A percentile compares a stretch with the other conserved stretches of the same genome.
Conservation (phyloP, 1,140 invertebrate genomes). For the Calephelis virginiensis region DNA sequence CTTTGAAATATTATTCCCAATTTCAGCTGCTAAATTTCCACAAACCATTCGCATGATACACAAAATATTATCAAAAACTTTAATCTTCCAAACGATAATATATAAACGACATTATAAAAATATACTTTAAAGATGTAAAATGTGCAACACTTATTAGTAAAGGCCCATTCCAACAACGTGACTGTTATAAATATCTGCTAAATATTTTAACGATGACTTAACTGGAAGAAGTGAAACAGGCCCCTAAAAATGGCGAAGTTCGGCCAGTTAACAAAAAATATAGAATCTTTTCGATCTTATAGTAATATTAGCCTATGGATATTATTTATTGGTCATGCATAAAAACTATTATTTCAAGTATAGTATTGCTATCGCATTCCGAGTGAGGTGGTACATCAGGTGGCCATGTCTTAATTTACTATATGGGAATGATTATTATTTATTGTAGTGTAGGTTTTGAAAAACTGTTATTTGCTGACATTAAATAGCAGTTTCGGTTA, state of each 20-base stretch:
- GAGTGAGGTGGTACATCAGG: too few relatives aligned
- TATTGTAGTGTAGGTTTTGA: too few relatives aligned
- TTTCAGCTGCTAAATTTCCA: background rate
- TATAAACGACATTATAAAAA: background rate
- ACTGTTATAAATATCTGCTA: constrained; percentile 8
- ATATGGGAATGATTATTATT: too few relatives aligned
- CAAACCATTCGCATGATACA: background rate
- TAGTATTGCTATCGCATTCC: too few relatives aligned
- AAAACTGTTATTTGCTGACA: too few relatives aligned
- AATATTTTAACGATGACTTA: constrained; percentile 7
- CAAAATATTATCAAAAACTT: background rate
- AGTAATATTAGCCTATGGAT: too few relatives aligned
- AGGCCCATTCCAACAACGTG: constrained; percentile 5
- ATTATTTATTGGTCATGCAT: too few relatives aligned
- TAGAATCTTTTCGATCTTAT: too few relatives aligned
- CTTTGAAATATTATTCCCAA: background rate
- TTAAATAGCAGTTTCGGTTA: too few relatives aligned
- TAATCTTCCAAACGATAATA: background rate
- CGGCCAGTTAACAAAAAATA: background rate
- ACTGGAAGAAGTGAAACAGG: constrained; percentile 5
- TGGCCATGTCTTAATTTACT: too few relatives aligned
- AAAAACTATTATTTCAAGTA: too few relatives aligned
- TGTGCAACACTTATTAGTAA: constrained; percentile 5
- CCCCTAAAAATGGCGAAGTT: constrained; percentile 7
- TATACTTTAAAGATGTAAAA: background rate